Conservation (phyloP, 2,113 vertebrate species). For the Mus musculus region DNA sequence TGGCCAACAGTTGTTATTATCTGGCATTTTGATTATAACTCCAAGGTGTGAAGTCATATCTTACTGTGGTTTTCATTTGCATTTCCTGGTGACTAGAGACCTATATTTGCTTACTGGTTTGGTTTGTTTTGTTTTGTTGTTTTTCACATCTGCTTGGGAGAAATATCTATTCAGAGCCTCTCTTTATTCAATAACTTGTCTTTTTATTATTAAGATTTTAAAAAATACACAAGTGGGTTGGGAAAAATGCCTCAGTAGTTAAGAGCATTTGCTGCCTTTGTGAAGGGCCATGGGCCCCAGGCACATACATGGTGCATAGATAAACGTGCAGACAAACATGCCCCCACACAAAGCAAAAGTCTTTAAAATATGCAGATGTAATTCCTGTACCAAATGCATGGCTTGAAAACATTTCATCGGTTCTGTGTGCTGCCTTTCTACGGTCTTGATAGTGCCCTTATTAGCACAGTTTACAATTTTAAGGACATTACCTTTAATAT, state of each 20-base stretch:
- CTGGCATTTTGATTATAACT: background rate
- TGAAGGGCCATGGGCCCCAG: background rate
- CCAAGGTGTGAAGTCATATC: background rate
- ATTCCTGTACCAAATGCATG: background rate
- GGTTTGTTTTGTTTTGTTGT: background rate
- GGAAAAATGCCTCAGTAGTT: background rate
- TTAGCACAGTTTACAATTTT: background rate
- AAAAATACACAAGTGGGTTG: background rate
- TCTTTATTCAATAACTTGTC: background rate
- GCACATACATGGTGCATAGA: background rate
- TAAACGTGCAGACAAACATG: background rate
- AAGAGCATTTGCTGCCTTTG: background rate
- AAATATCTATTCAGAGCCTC: background rate
- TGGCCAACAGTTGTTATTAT: background rate
- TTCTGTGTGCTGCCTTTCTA: background rate
- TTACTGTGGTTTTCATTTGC: background rate
- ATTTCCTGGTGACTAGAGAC: constrained; percentile 6
- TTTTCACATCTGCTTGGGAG: background rate
- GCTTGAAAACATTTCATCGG: background rate
- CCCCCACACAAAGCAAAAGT: background rate
- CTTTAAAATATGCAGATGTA: background rate
- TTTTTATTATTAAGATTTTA: background rate
- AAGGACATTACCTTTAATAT: background rate
- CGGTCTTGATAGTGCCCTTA: background rate
- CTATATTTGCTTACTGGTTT: background rate